Evolutionary conservation across 1,140 invertebrate genomes (phyloP).

Genomic region (Drosophila neocordata): DNA sequence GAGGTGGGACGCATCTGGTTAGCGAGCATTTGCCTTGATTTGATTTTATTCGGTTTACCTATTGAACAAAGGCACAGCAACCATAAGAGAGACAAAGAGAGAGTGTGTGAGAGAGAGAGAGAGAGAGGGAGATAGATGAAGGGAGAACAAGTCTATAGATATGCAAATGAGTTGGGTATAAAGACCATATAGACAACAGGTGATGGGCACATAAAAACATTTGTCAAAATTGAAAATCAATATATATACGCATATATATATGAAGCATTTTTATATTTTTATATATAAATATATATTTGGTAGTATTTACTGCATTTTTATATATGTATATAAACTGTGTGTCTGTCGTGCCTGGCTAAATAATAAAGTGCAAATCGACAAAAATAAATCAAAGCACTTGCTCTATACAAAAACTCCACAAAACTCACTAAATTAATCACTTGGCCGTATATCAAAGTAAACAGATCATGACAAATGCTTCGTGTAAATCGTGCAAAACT

Average conservation of each 20-base stretch:
- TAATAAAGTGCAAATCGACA: slow-evolving; percentile 71
- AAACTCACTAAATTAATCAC: slow-evolving; percentile 67
- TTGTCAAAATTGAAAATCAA: slow-evolving; percentile 52
- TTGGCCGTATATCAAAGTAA: slow-evolving; percentile 69
- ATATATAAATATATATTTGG: neutral
- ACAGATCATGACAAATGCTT: slow-evolving; percentile 80
- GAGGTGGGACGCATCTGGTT: slow-evolving; percentile 62
- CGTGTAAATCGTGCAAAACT: slow-evolving; percentile 59
- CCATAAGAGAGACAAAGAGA: too few relatives aligned
- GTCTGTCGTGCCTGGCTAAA: neutral
- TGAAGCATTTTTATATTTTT: neutral
- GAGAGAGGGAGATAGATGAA: neutral
- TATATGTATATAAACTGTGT: neutral
- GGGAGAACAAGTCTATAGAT: slow-evolving; percentile 48
- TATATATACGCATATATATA: slow-evolving; percentile 16
- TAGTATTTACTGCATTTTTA: neutral
- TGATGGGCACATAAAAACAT: slow-evolving; percentile 69
- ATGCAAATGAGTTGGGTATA: slow-evolving; percentile 56
- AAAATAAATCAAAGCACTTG: slow-evolving; percentile 49
- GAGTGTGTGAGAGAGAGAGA: neutral
- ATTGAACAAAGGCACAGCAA: slow-evolving; percentile 14
- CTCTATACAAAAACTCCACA: slow-evolving; percentile 22
- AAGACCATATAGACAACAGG: slow-evolving; percentile 50
- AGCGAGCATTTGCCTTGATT: slow-evolving; percentile 69
- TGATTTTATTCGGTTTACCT: slow-evolving; percentile 65